Base-by-base conservation (phyloP, 2,113 vertebrate genomes). In the Tricholaema leucomelas region DNA sequence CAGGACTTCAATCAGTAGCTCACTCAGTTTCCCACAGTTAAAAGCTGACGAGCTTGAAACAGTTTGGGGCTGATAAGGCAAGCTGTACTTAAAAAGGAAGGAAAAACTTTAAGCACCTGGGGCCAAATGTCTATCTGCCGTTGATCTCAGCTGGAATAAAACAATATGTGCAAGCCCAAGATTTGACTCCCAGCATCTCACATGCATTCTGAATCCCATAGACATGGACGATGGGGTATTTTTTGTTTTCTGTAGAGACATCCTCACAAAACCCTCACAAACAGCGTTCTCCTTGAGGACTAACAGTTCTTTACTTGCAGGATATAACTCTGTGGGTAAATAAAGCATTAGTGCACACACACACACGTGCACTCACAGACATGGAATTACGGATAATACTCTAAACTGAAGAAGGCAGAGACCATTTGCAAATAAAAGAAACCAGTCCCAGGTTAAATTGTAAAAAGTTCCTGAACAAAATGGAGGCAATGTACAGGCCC, bases 51-150 rank as follows among this genome's bases (percentile, higher is more conserved):
- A 81, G 67, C 79, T 75, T 86, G 78, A 91, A 94, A 65, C 82
- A 80, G 82, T 94, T 91, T 88, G 63, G 61, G 75, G 81, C 70
- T 12, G 77, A 92, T 83, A 94, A 90, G 58, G 42, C 1, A 33
- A 94, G 58, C 33, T 33, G 35, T 79, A 85, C 73, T 77, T 87
- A 36, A 87, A 96, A 93, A 94, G 93, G 94, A 96, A 94, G 81
- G 79, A 94, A 96, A 94, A 75, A 69, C 79, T 94, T 23, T 23
- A 89, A 95, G 88, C 87, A 96, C 91, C 96, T 95, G 95, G 87
- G 93, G 88, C 84, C 64, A 95, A 87, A 87, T 44, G 48, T 80
- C 61, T 94, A 91, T 91, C 89, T 87, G 64, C 42, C 0, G 61
- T 91, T 93, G 67, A 92, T 94, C 91, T 96, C 75, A 85, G 60